Base-by-base conservation (phyloP, 2,113 vertebrate species). In the Apteryx mantelli region DNA sequence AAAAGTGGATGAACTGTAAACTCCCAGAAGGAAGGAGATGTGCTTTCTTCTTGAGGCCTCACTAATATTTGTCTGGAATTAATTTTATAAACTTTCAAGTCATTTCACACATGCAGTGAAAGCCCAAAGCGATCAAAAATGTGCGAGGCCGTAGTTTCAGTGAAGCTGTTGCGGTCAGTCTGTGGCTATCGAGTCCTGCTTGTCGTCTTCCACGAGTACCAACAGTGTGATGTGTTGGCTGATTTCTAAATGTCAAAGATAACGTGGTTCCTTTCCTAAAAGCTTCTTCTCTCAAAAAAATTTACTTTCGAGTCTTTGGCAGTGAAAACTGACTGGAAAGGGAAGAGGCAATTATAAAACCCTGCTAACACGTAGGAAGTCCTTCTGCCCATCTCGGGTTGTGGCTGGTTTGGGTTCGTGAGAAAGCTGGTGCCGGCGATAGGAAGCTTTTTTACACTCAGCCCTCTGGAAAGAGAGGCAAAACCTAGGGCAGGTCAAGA, bases 1-100 rank as follows among this genome's bases (percentile, higher is more conserved):
- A 74, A 95, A 97, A 96, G 95, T 95, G 82, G 89, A 65, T 92
- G 86, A 89, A 89, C 94, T 79, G 44, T 91, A 92, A 92, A 95
- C 94, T 86, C 84, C 87, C 89, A 95, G 91, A 85, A 91, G 94
- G 92, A 82, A 87, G 70, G 42, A 91, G 89, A 89, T 97, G 87
- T 94, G 92, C 91, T 95, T 93, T 92, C 78, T 79, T 91, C 91
- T 95, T 95, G 95, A 95, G 79, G 91, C 89, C 74, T 95, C 34
- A 0, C 63, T 92, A 93, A 92, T 92, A 91, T 91, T 93, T 79
- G 84, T 95, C 91, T 93, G 87, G 82, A 96, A 93, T 97, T 94
- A 87, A 95, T 95, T 92, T 89, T 32, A 87, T 73, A 68, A 92
- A 94, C 91, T 94, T 95, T 82, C 81, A 96, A 96, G 91, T 86